Base-by-base conservation (phyloP, 1,140 invertebrate species). In the Leptonema lineaticorne region DNA sequence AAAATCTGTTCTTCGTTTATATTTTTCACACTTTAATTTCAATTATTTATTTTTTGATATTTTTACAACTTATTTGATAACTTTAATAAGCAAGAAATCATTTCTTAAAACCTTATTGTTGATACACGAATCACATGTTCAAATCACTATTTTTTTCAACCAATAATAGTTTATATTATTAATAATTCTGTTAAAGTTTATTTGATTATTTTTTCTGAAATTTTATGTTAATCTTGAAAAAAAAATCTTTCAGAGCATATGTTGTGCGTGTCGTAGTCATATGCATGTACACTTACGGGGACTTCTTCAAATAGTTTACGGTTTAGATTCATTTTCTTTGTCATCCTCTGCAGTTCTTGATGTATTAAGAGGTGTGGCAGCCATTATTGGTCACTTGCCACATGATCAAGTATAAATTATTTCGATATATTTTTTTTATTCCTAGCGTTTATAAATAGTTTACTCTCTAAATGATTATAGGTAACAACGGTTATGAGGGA, bases 241-340 rank as follows among this genome's bases (percentile, higher is more conserved):
- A 28, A 30, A 50, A 16, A 16, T n/a, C 16, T 50, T 48, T 37
- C 82, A 88, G 75, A 86, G 81, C 75, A 90, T 91, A 71, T 96
- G 95, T 76, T 85, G 86, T 30, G 86, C 88, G 22, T 96, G 94
- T 78, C 86, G 89, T 30, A 82, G 86, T 33, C 88, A 93, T 69
- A 94, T 97, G 88, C 85, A 87, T 0, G 79, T 86, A 8, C 93
- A 97, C 78, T 91, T 95, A 65, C 84, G 85, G 57, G 87, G 90
- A 46, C 82, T 98, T n/a, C 78, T 96, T 63, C 88, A 92, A 75
- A 90, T 96, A 28, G 88, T 92, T 20, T 85, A 87, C 65, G 89
- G 88, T 67, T 81, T 95, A 27, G 93, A 96, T 74, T 88, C 84
- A 24, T 91, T 94, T 77, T 84, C 86, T 50, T 88, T 97, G 7